Conservation (phyloP, 2,113 vertebrate species). For the mouse (Mus musculus) region DNA sequence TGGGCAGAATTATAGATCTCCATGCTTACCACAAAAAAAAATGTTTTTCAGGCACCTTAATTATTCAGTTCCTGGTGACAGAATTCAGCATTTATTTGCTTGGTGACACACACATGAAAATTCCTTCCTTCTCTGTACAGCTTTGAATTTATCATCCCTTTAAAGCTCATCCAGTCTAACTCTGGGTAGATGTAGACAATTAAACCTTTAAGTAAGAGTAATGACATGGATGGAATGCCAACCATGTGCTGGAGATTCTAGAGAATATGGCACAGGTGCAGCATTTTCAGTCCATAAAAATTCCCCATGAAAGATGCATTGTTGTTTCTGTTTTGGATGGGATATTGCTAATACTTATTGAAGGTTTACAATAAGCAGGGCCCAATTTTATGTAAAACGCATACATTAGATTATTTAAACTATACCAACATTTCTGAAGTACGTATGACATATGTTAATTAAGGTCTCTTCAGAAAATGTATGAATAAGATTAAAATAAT, state of each 20-base stretch:
- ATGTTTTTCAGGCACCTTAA: neutral
- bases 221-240: neutral
- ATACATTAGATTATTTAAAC: slow-evolving; percentile 5
- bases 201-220: slow-evolving; percentile 11
- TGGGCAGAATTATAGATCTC: neutral
- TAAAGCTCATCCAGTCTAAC: neutral
- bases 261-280: neutral
- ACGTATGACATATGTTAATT: neutral
- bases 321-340: neutral
- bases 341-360: neutral
- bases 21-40: neutral
- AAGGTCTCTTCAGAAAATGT: neutral
- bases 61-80: neutral
- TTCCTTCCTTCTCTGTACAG: neutral
- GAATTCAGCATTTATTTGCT: slow-evolving; percentile 5
- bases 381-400: neutral
- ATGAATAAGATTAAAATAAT: neutral
- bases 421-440: neutral
- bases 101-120: neutral
- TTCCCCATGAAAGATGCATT: neutral
- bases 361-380: neutral
- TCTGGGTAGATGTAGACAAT: neutral
- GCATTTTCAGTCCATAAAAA: neutral
- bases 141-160: slow-evolving; percentile 47
- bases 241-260: neutral